Base-by-base conservation (phyloP, 2,113 vertebrate genomes). In the Pantherophis guttatus region DNA sequence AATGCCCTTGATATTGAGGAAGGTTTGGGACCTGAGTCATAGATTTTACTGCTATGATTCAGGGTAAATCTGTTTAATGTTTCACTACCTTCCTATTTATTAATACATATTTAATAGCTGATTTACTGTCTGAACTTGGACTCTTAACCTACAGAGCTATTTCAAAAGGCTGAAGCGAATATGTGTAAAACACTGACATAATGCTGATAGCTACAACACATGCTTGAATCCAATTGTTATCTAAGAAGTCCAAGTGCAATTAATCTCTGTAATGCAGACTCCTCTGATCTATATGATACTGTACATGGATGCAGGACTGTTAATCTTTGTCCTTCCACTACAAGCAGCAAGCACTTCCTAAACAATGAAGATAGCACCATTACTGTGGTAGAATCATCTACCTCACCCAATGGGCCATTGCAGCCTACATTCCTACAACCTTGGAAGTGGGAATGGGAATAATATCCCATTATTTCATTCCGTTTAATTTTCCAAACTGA, bases 1-100 rank as follows among this genome's bases (percentile, higher is more conserved):
- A 19, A 81, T 19, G 75, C 33, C 33, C 75, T 9, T 81, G 33
- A 33, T 19, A 81, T 81, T 81, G 33, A 44, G 33, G 15, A 81
- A 81, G 75, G 75, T 44, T 81, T 44, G 75, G 33, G 33, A 81
- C 33, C 33, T 81, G n/a, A 81, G 75, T 81, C 70, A 81, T 39
- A 39, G 33, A 88, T 86, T 93, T 89, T 91, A 92, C 57, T 92
- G 75, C 90, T 55, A 9, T 95, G 90, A 95, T 86, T 93, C 93
- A 94, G 92, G 29, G 94, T 0, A 0, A 7, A 87, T 90, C 75
- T 93, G 58, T 55, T 44, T 86, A 29, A 87, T 53, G 12, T 53
- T 87, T 81, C 33, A 81, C 70, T 81, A 81, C 15, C 33, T 81
- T 81, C 70, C 70, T 39, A 81, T 81, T 39, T 81, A 81, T 81